Base-by-base conservation (phyloP, 1,140 invertebrate species). In the Drosophila orena region DNA sequence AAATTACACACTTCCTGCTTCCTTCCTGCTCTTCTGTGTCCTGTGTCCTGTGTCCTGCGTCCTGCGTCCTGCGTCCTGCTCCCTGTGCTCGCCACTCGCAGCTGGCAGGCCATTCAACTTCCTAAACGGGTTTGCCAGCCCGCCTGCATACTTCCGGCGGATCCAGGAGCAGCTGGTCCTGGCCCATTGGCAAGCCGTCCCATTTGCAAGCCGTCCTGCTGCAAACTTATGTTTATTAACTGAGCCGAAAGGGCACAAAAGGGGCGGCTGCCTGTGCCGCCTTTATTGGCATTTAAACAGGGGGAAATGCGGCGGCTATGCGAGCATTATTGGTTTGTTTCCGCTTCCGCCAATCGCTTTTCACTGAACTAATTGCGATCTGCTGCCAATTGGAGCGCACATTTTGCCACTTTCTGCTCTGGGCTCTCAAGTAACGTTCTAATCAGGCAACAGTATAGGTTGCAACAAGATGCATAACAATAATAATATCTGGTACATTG, bases 1-100 rank as follows among this genome's bases (percentile, higher is more conserved):
- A 81, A 86, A 86, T 86, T 86, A 88, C 81, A 86, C 79, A 72
- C 83, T 88, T 86, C 81, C 81, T 17, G 79, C 17, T 77, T 85
- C 69, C 83, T 79, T 86, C 81, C 81, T 86, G 78, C 57, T 55
- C 44, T 50, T 43, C 42, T 42, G 58, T 20, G 12, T 14, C 37
- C 37, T 38, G 14, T 17, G 17, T 17, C 17, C 17, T 1, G 17
- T 17, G 17, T 17, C 17, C 17, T 1, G 17, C 1, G 17, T 17
- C 17, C 17, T 1, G 17, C 1, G 17, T 17, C 17, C 17, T 17
- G 17, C 17, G n/a, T n/a, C n/a, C n/a, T n/a, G n/a, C 14, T 37
- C 12, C 10, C 37, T 38, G 4, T 12, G 11, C 14, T 42, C 40
- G n/a, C 14, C 20, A 24, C 17, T 27, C 34, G 30, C 30, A 14